Base-by-base conservation (phyloP, 2,113 vertebrate species). In the Corynorhinus townsendii region DNA sequence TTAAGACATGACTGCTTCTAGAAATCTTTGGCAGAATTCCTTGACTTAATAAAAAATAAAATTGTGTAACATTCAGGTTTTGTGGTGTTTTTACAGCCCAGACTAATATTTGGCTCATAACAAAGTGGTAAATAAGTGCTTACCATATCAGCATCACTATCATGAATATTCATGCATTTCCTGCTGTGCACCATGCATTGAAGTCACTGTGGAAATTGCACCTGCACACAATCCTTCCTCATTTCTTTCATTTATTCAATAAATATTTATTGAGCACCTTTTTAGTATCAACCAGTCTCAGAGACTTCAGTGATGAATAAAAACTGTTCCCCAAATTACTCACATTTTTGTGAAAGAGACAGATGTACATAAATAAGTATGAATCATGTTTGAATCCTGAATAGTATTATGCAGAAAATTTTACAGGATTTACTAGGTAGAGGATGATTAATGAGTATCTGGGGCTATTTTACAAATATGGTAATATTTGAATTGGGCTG, bases 1-100 rank as follows among this genome's bases (percentile, higher is more conserved):
- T 52, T 4, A 12, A 59, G 47, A 64, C 26, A 20, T 33, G 15
- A 15, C n/a, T 54, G 28, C 7, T 86, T 80, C 80, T 59, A 22
- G 11, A 59, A 73, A 76, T 69, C 80, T 68, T 76, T 38, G 75
- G 35, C 33, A 24, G 40, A 89, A 24, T 26, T 38, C 28, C 52
- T 89, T 82, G 75, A 59, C 20, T 82, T 79, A 89, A 83, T 83
- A 66, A 73, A 72, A 76, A 92, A 43, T 49, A 77, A 26, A 38
- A 43, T 11, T 30, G 2, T 28, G 20, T 76, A 35, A 79, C 72
- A n/a, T 87, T 76, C 19, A 22, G 6, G 26, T 66, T 79, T 12
- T 11, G 0, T 4, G 16, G 15, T 66, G 75, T 64, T 93, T 91
- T 93, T 20, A 79, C 73, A 86, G 22, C 45, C 38, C 26, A 62